Evolutionary conservation across 2,888 invertebrate genomes (phyloP).

Genomic region (Andrena bucephala): DNA sequence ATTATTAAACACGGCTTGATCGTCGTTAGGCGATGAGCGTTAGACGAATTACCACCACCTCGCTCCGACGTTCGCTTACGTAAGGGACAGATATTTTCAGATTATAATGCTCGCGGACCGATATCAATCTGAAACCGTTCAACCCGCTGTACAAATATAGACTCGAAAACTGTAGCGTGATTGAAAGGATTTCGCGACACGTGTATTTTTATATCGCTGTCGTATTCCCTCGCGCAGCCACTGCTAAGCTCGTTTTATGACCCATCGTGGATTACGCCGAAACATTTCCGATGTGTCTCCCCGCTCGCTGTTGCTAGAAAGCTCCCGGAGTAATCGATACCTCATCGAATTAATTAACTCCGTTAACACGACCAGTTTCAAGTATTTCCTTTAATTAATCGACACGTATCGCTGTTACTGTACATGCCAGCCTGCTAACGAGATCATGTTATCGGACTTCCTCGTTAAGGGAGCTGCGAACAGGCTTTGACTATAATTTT

Average conservation of each 20-base stretch:
- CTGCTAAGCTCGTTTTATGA: slow-evolving; percentile 8
- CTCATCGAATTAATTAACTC: slow-evolving; percentile 27
- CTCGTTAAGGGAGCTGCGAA: slow-evolving; percentile 1
- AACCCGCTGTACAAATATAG: slow-evolving; percentile 57
- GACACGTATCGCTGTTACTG: not conserved
- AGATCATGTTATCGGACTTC: slow-evolving; percentile 8
- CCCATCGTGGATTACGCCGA: not conserved
- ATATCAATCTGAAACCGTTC: slow-evolving; percentile 52
- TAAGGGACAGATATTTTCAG: slow-evolving; percentile 51
- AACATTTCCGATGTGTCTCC: not conserved
- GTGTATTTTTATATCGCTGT: slow-evolving; percentile 50
- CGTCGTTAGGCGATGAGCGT: slow-evolving; percentile 3
- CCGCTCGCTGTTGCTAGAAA: not conserved
- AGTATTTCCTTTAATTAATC: slow-evolving; percentile 24
- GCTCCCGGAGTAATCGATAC: not conserved
- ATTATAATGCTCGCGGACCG: slow-evolving; percentile 32
- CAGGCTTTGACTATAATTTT: not conserved
- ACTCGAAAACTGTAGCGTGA: slow-evolving; percentile 30
- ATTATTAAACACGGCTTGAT: slow-evolving; percentile 31
- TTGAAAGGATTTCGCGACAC: slow-evolving; percentile 9
- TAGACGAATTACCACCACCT: slow-evolving; percentile 21
- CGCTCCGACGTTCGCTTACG: slow-evolving; percentile 27
- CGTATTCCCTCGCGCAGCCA: slow-evolving; percentile 1
- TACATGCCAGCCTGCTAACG: not conserved
- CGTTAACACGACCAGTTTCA: slow-evolving; percentile 7